Conservation (phyloP, 2,888 invertebrate species). For the Dryococelus australis region DNA sequence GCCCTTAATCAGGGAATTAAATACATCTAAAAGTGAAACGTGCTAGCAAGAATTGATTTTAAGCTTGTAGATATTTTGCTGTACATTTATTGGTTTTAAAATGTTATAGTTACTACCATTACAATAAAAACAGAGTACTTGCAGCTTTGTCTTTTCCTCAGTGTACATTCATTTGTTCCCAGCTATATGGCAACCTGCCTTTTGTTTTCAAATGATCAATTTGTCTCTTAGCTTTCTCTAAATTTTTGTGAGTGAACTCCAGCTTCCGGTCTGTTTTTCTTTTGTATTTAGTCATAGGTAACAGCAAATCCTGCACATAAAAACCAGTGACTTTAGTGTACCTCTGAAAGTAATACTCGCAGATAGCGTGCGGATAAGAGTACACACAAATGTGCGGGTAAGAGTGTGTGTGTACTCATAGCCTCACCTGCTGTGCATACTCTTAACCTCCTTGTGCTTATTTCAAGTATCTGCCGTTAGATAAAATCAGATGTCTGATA, state of each 20-base stretch:
- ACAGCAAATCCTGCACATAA: background rate
- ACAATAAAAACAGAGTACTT: background rate
- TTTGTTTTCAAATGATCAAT: background rate
- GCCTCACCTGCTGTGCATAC: background rate
- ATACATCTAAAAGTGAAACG: background rate
- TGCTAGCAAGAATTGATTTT: background rate
- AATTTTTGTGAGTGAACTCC: background rate
- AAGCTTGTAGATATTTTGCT: too few species aligned
- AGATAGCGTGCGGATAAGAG: background rate
- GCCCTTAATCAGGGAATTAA: background rate
- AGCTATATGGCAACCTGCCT: background rate
- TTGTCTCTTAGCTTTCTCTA: background rate
- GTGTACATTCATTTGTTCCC: background rate
- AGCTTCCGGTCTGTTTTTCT: background rate
- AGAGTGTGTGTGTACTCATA: background rate
- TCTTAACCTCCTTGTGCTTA: background rate
- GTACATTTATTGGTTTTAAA: too few species aligned
- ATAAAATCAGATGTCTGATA: background rate
- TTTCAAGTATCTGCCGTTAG: background rate
- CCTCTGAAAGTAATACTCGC: background rate
- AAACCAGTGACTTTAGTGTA: background rate
- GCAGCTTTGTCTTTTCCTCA: background rate
- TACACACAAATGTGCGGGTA: background rate
- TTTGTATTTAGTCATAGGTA: background rate
- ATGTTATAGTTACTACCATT: too few species aligned